Evolutionary conservation across 2,797 vertebrate genomes (phyloP).

Genomic region (Falco berigora): DNA sequence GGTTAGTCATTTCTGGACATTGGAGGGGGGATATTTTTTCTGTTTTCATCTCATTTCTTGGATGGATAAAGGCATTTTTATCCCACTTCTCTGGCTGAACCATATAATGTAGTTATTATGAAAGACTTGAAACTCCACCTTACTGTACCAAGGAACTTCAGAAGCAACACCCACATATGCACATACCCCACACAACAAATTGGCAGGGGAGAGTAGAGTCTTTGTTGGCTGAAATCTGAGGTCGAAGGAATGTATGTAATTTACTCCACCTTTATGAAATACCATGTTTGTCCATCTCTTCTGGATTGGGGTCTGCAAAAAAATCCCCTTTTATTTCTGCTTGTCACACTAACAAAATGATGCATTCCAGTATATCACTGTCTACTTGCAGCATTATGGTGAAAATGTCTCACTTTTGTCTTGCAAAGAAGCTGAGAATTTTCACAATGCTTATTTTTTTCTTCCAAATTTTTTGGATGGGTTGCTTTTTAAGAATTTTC

Average conservation of each 20-base stretch:
- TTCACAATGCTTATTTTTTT: neutral
- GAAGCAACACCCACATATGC: neutral
- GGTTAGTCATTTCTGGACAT: neutral
- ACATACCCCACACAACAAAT: rapidly evolving
- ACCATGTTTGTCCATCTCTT: neutral
- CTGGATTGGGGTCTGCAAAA: neutral
- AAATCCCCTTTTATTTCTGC: neutral
- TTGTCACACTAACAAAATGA: neutral
- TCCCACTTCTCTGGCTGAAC: neutral
- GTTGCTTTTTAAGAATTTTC: neutral
- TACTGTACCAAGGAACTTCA: neutral
- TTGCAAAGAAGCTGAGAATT: neutral
- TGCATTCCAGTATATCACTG: neutral
- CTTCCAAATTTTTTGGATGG: neutral
- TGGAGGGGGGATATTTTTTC: neutral
- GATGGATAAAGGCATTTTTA: neutral
- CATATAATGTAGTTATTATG: neutral
- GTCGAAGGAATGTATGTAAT: neutral
- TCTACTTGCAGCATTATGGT: neutral
- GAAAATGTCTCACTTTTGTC: neutral
- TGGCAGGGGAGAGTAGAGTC: no score
- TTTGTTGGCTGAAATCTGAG: neutral
- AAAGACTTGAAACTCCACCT: neutral
- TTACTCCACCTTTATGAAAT: neutral
- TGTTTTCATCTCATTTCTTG: neutral